Percentiles rank a stretch among this genome's conserved stretches.
Evolutionary conservation across 2,888 invertebrate species (phyloP).

Genomic region (Mesorhabditis spiculigera): DNA sequence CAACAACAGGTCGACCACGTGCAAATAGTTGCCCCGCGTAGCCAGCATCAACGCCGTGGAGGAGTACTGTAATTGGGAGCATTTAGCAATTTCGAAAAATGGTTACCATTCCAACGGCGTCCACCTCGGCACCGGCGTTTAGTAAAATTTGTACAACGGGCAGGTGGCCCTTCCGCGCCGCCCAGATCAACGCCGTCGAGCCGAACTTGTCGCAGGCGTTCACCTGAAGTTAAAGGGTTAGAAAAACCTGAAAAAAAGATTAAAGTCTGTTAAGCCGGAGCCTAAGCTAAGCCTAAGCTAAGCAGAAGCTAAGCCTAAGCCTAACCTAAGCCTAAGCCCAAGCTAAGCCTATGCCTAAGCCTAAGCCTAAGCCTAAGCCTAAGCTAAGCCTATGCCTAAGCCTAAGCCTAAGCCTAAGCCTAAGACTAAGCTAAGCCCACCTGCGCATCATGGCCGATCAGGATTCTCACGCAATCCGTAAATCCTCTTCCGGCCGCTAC

Average conservation of each 20-base stretch:
- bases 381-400: no score
- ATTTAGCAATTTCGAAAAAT: background rate
- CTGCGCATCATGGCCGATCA: slow-evolving; percentile 73
- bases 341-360: no score
- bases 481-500: slow-evolving; percentile 73
- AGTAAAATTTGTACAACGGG: slow-evolving; percentile 79
- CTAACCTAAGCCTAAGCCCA: no score
- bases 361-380: no score
- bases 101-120: slow-evolving; percentile 80
- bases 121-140: slow-evolving; percentile 81
- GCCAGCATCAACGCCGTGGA: slow-evolving; percentile 87
- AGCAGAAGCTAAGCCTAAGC: no score
- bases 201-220: slow-evolving; percentile 59
- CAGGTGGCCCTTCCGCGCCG: slow-evolving; percentile 73
- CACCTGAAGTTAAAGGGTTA: slow-evolving; percentile 22
- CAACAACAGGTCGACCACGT: slow-evolving; percentile 83
- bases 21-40: slow-evolving; percentile 85
- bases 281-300: no score
- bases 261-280: no score
- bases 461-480: slow-evolving; percentile 75
- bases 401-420: no score
- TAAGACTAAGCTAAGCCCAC: slow-evolving; percentile 18
- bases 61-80: slow-evolving; percentile 77
- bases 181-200: slow-evolving; percentile 79
- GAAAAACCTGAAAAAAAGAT: no score